These are phyloP conservation scores for Nemapogon koenigi DNA, from an alignment of 2,888 invertebrate species.

Conservation along the genomic window DNA sequence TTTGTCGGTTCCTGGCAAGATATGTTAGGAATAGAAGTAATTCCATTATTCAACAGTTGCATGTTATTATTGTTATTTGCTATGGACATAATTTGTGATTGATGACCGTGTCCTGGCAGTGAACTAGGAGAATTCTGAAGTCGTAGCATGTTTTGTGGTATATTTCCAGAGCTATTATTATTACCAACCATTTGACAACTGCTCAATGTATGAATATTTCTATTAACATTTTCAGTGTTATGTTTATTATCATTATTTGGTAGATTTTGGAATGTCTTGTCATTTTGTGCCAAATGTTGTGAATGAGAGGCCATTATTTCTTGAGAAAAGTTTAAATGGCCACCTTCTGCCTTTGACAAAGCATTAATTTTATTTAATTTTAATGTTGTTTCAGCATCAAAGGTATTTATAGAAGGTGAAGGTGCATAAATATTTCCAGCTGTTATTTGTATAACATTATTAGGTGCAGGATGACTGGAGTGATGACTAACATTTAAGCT, in stretches of 20 bases:
- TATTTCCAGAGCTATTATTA: slow-evolving; percentile 30
- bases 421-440: slow-evolving; percentile 55
- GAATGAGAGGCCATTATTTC: slow-evolving; percentile 57
- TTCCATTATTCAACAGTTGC: slow-evolving; percentile 46
- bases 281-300: slow-evolving; percentile 49
- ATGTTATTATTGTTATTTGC: slow-evolving; percentile 36
- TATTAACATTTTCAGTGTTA: slow-evolving; percentile 31
- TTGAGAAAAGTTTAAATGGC: slow-evolving; percentile 53
- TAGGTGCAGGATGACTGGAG: slow-evolving; percentile 40
- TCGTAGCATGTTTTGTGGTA: slow-evolving; percentile 48
- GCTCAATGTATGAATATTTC: slow-evolving; percentile 48
- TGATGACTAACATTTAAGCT: slow-evolving; percentile 42
- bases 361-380: slow-evolving; percentile 56
- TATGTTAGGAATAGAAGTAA: slow-evolving; percentile 46
- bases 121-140: slow-evolving; percentile 42
- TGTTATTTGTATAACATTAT: slow-evolving; percentile 55
- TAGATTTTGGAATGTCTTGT: slow-evolving; percentile 52
- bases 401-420: slow-evolving; percentile 39
- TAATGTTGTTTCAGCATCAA: slow-evolving; percentile 52
- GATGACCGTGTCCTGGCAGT: slow-evolving; percentile 40
- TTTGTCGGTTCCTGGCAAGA: slow-evolving; percentile 48
- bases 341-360: slow-evolving; percentile 52
- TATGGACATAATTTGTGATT: slow-evolving; percentile 44
- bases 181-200: slow-evolving; percentile 51
- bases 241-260: slow-evolving; percentile 45